Base-by-base conservation (phyloP, 2,797 vertebrate species). In the Notolepis coatsorum region DNA sequence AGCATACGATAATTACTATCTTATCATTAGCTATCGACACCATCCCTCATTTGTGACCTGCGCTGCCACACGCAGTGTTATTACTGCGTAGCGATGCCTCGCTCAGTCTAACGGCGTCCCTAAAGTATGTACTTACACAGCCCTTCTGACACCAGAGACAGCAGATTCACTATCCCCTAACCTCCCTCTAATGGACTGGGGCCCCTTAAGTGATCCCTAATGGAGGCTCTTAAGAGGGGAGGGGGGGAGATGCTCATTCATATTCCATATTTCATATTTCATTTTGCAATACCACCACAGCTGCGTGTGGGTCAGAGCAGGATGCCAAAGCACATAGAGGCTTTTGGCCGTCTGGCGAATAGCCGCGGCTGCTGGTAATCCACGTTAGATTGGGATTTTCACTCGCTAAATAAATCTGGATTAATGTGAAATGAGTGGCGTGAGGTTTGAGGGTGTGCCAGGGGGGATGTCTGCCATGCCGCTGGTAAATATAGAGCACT, bases 151-250 rank as follows among this genome's bases (percentile, higher is more conserved):
- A 80, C 81, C 60, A 68, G 63, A 82, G 70, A 78, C 61, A 52
- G 73, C 63, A 48, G 57, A 58, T 84, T 85, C 80, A 82, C 84
- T 81, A 23, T 65, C 75, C 24, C 62, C 61, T 65, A 77, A 72
- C 67, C 82, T 81, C 80, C 84, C 75, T 73, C 76, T 85, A 87
- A 88, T 88, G 87, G 85, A 80, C 82, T 73, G 45, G 57, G 41
- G 79, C 76, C 84, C 76, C 85, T 87, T 87, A 88, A 89, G 84
- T 89, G 86, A 86, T 89, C 79, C 69, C 84, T 87, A 89, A 88
- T 88, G 85, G 89, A 88, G 63, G 81, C 84, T 85, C 79, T 85
- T 86, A 78, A 18, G 73, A 86, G 80, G 82, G 78, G 55, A 86
- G 21, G 73, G 88, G 80, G 82, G 78, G 55, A 86, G 71, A 70